phyloP scores from a whole-genome alignment of 2,113 vertebrate species.

The Physeter macrocephalus region DNA sequence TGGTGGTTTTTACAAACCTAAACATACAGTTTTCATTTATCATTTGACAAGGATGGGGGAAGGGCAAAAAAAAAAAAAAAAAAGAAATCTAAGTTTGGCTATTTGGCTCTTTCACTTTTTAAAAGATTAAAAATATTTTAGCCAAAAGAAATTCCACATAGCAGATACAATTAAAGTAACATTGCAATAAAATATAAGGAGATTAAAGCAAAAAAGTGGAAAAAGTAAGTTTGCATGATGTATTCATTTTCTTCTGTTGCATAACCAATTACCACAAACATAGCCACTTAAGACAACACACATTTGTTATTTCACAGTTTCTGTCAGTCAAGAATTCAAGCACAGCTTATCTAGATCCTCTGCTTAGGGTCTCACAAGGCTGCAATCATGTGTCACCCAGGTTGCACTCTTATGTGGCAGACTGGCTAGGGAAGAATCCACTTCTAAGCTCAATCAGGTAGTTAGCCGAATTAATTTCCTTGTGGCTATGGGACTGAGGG shows the following conservation, averaged over 20 bases:
- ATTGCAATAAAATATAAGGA: not conserved
- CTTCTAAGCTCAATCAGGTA: not conserved
- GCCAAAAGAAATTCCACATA: not conserved
- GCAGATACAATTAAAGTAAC: not conserved
- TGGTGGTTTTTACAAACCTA: not conserved
- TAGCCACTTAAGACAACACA: not conserved
- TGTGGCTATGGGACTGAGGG: not conserved
- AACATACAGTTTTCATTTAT: not conserved
- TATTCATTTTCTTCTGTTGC: not conserved
- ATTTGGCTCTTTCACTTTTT: not conserved
- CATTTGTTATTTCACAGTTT: not conserved
- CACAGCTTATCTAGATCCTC: not conserved
- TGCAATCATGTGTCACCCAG: not conserved
- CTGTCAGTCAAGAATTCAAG: not conserved
- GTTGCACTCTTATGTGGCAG: not conserved
- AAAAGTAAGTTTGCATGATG: not conserved
- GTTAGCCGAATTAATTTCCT: not conserved
- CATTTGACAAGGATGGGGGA: not conserved
- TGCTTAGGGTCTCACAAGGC: not conserved
- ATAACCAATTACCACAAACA: not conserved
- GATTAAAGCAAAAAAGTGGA: not conserved
- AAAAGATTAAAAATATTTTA: not conserved
- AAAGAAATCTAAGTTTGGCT: not conserved
- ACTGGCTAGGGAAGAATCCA: not conserved
- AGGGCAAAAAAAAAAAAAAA: not conserved